Conservation (phyloP, 2,888 invertebrate genomes). For the Caenorhabditis sp. region DNA sequence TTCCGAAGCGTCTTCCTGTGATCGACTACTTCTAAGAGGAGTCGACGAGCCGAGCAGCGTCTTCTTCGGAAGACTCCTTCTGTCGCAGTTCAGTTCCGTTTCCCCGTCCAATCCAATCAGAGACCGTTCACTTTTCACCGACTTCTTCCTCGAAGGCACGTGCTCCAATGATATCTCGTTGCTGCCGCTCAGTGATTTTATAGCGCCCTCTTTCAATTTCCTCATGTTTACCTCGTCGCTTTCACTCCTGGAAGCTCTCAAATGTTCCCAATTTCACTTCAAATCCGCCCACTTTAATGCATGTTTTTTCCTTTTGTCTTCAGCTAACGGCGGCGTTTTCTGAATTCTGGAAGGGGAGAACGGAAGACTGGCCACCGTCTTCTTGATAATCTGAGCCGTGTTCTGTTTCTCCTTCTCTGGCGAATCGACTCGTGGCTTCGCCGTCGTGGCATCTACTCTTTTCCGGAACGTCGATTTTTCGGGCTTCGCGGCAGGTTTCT, state of each 20-base stretch:
- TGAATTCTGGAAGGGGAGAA: too few relatives aligned
- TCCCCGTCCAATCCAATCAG: constrained; percentile 52
- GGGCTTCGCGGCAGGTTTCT: neutral
- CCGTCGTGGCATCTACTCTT: too few relatives aligned
- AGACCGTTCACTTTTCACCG: constrained; percentile 29
- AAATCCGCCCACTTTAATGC: too few relatives aligned
- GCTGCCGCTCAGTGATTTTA: neutral
- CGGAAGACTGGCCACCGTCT: too few relatives aligned
- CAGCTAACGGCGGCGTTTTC: too few relatives aligned
- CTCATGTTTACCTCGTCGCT: too few relatives aligned
- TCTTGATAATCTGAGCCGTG: too few relatives aligned
- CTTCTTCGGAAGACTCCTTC: constrained; percentile 10
- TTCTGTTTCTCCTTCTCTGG: neutral
- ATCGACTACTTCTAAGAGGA: neutral
- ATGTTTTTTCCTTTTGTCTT: too few relatives aligned
- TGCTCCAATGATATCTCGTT: too few relatives aligned
- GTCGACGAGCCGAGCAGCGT: neutral
- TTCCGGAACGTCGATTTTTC: neutral
- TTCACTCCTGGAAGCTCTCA: too few relatives aligned
- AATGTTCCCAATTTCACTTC: too few relatives aligned
- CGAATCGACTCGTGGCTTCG: too few relatives aligned
- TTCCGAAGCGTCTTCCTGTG: neutral
- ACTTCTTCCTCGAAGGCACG: neutral
- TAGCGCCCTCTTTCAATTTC: neutral
- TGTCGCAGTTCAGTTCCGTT: constrained; percentile 19